phyloP scores from a whole-genome alignment of 2,888 invertebrate genomes.

The Drosophila anomalata region DNA sequence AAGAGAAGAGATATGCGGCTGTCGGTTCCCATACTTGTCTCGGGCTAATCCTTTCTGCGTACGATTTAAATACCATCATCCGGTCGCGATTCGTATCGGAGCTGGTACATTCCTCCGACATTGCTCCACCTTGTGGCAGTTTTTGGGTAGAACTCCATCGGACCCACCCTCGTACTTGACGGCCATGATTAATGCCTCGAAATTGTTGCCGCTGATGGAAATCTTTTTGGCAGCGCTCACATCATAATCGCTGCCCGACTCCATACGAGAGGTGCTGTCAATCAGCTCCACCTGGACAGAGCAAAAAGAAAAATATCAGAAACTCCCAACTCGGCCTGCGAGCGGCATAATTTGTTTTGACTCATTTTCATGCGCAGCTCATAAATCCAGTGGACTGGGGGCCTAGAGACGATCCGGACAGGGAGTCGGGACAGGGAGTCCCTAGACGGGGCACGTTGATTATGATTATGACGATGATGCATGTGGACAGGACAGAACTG shows the following conservation, averaged over 20 bases:
- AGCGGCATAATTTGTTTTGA: constrained; percentile 79
- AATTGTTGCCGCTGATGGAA: constrained; percentile 68
- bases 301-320: background rate
- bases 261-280: constrained; percentile 54
- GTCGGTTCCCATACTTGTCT: constrained; percentile 2
- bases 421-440: constrained; percentile 7
- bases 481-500: constrained; percentile 47
- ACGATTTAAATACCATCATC: constrained; percentile 16
- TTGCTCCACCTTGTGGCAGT: constrained; percentile 12
- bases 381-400: constrained; percentile 61
- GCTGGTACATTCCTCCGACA: constrained; percentile 15
- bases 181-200: constrained; percentile 67
- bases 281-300: constrained; percentile 31
- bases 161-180: constrained; percentile 60
- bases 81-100: constrained; percentile 29
- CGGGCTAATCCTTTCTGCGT: constrained; percentile 15
- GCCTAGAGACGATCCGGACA: constrained; percentile 18
- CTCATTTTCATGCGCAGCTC: constrained; percentile 79
- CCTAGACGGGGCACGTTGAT: constrained; percentile 26
- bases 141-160: constrained; percentile 27
- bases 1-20: background rate
- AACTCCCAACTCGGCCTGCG: constrained; percentile 25
- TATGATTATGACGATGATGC: constrained; percentile 44
- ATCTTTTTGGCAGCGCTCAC: constrained; percentile 67
- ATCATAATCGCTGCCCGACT: constrained; percentile 63